Conservation (phyloP, 2,888 invertebrate genomes). For the Argyresthia albistria region DNA sequence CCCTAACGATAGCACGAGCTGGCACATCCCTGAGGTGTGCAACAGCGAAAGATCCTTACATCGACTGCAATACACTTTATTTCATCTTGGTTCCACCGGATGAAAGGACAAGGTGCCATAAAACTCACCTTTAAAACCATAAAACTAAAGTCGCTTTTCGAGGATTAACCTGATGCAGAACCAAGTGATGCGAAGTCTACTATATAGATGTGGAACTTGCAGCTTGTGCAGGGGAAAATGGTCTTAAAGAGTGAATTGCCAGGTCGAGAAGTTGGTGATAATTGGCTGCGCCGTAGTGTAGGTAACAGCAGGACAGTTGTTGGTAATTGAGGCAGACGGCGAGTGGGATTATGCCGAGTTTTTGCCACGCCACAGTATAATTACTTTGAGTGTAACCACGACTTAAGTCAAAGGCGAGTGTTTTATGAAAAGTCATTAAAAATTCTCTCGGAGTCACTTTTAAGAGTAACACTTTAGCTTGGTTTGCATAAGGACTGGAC, state of each 20-base stretch:
- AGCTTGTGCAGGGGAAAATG: not conserved
- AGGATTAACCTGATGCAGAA: not conserved
- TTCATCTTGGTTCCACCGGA: not conserved
- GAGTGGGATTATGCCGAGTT: slow-evolving; percentile 37
- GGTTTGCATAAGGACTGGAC: not conserved
- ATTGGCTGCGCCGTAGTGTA: not conserved
- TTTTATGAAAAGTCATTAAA: slow-evolving; percentile 36
- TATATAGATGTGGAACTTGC: not conserved
- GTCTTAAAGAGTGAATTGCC: not conserved
- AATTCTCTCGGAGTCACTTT: slow-evolving; percentile 13
- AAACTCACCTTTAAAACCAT: not conserved
- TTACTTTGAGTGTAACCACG: slow-evolving; percentile 30
- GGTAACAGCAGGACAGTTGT: slow-evolving; percentile 10
- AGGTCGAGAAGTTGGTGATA: not conserved
- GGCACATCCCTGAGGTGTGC: not conserved
- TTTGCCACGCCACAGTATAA: slow-evolving; percentile 33
- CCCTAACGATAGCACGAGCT: not conserved
- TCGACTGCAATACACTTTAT: not conserved
- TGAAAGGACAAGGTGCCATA: not conserved
- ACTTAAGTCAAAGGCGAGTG: slow-evolving; percentile 28
- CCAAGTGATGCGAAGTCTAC: not conserved
- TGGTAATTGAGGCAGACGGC: slow-evolving; percentile 38
- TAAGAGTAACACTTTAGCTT: not conserved
- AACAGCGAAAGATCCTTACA: not conserved
- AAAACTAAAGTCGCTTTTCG: not conserved